A percentile compares a stretch with the other conserved stretches of the same genome.
phyloP scores from a whole-genome alignment of 2,888 invertebrate genomes.

The Augiades crinisus region DNA sequence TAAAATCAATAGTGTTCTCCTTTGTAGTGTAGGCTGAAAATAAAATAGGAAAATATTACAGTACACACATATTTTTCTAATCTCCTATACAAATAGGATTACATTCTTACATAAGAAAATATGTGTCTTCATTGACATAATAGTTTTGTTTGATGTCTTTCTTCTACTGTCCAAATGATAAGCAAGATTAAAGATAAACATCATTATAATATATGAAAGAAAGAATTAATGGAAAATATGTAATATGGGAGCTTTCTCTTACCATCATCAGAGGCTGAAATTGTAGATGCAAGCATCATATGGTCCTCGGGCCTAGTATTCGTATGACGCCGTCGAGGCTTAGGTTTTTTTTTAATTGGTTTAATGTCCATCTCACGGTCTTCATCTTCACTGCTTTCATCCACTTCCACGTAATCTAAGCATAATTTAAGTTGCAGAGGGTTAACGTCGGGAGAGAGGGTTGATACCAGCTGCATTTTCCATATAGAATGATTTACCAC shows the following conservation, averaged over 20 bases:
- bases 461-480: constrained; percentile 86
- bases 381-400: constrained; percentile 73
- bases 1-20: constrained; percentile 69
- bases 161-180: no score
- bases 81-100: neutral
- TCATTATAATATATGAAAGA: no score
- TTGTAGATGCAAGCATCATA: constrained; percentile 61
- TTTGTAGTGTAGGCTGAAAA: constrained; percentile 54
- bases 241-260: no score
- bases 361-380: constrained; percentile 58
- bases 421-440: constrained; percentile 65
- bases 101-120: no score
- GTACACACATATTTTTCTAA: neutral
- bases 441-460: constrained; percentile 71
- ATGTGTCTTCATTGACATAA: no score
- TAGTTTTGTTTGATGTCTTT: no score
- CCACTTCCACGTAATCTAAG: constrained; percentile 70
- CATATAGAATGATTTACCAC: constrained; percentile 85
- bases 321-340: constrained; percentile 55
- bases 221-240: no score
- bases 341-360: constrained; percentile 60
- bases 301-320: constrained; percentile 64
- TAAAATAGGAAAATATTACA: neutral
- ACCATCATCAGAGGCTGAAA: constrained; percentile 64
- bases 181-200: neutral